Base-by-base conservation (phyloP, 2,888 invertebrate genomes). In the Hypselothyrea guttata region DNA sequence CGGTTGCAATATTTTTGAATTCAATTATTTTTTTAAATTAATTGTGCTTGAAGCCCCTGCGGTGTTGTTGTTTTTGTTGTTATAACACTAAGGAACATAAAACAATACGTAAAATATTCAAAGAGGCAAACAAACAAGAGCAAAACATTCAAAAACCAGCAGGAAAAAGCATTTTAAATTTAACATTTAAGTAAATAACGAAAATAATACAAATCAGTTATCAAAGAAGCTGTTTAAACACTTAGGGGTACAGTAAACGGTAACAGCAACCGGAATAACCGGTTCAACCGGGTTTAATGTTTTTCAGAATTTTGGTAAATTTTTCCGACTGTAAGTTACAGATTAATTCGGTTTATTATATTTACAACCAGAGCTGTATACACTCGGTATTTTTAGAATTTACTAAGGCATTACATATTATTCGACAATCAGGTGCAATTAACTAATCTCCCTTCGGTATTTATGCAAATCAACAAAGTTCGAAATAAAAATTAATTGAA, bases 11-110 rank as follows among this genome's bases (percentile, higher is more conserved):
- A n/a, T 22, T 15, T 22, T 42, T 30, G 9, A 5, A 31, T 34
- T 22, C 30, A 16, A 33, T 38, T 38, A 2, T 16, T 38, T 16
- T 35, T 37, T 47, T 27, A n/a, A 47, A 48, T 48, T 30, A 31
- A 35, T 46, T 51, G 76, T 78, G 76, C 73, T 75, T 74, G 45
- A 52, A 69, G 67, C 76, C 75, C 74, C 75, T 81, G 66, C 64
- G 57, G 68, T 81, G 76, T 82, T 77, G 74, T 75, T 79, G 76
- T 79, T 79, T 82, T 76, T 79, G 76, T 79, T 81, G 81, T 79
- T 78, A 81, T 78, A 78, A 70, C 57, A 49, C 73, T 72, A 76
- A 78, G 15, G 61, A 62, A 79, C 49, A 52, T 7, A 61, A 59
- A 41, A 42, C 48, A 31, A 41, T 46, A 44, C 38, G 18, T 37